Conservation (phyloP, 2,797 vertebrate genomes). For the Lagorchestes hirsutus region DNA sequence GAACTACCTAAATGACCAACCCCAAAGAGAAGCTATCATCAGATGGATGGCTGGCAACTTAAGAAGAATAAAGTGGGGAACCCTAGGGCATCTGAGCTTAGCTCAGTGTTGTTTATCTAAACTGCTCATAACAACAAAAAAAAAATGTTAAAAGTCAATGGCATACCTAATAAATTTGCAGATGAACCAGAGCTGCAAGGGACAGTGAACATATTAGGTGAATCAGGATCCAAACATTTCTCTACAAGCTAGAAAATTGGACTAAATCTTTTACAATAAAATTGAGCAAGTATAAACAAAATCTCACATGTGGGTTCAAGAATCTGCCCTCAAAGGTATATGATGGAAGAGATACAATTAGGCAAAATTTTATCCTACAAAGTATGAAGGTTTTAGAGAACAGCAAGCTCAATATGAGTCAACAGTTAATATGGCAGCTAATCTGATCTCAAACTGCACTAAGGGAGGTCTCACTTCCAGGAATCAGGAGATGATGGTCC, state of each 20-base stretch:
- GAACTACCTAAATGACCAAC: neutral
- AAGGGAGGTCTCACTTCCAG: neutral
- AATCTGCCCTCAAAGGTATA: neutral
- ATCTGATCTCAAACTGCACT: neutral
- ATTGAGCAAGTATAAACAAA: neutral
- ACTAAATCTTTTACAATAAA: neutral
- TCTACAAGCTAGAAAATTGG: neutral
- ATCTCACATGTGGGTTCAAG: neutral
- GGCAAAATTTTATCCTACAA: neutral
- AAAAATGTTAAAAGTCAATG: neutral
- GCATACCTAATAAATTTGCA: neutral
- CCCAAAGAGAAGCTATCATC: neutral
- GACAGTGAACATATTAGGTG: neutral
- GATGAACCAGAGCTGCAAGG: neutral
- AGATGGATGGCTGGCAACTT: neutral
- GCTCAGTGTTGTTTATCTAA: neutral
- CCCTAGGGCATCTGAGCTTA: neutral
- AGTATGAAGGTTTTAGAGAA: neutral
- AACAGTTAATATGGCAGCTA: neutral
- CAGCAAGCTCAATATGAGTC: neutral
- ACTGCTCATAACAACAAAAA: neutral
- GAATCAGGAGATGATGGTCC: neutral
- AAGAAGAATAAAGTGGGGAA: neutral
- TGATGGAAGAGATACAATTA: neutral
- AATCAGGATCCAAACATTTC: neutral